These are phyloP conservation scores for Drosophila peninsularis DNA, from an alignment of 2,888 invertebrate genomes.

Conservation along the genomic window DNA sequence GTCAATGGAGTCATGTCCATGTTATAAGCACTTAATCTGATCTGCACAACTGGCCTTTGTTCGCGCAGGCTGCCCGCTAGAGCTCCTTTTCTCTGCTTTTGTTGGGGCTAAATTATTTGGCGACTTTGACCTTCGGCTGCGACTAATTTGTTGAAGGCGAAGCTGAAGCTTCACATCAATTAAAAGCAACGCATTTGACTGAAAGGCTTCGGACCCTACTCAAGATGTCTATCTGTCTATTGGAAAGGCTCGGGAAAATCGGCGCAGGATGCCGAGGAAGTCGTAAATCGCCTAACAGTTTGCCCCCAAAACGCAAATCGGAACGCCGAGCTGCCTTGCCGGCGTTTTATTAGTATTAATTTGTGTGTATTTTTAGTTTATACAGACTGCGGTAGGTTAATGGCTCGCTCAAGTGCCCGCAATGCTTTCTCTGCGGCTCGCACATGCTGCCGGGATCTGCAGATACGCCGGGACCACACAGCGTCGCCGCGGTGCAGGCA, in stretches of 20 bases:
- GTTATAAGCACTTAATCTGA: constrained; percentile 80
- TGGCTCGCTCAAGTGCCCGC: constrained; percentile 67
- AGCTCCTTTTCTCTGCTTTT: constrained; percentile 16
- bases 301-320: constrained; percentile 4
- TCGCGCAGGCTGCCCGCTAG: constrained; percentile 29
- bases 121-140: constrained; percentile 46
- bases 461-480: constrained; percentile 65
- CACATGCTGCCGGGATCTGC: constrained; percentile 22
- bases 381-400: constrained; percentile 79
- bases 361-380: constrained; percentile 62
- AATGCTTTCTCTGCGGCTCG: constrained; percentile 65
- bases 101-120: constrained; percentile 65
- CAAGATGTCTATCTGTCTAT: constrained; percentile 78
- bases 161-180: constrained; percentile 58
- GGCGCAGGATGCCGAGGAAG: constrained; percentile 72
- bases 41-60: constrained; percentile 67
- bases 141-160: constrained; percentile 66
- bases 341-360: constrained; percentile 68
- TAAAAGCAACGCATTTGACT: constrained; percentile 70
- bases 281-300: constrained; percentile 77
- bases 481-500: constrained; percentile 25
- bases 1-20: constrained; percentile 80
- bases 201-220: constrained; percentile 82
- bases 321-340: constrained; percentile 28
- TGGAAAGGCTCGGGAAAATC: constrained; percentile 42